Evolutionary conservation across 2,797 vertebrate genomes (phyloP), one percentile per base, ranked within the genome.

Genomic region (Prionace glauca): DNA sequence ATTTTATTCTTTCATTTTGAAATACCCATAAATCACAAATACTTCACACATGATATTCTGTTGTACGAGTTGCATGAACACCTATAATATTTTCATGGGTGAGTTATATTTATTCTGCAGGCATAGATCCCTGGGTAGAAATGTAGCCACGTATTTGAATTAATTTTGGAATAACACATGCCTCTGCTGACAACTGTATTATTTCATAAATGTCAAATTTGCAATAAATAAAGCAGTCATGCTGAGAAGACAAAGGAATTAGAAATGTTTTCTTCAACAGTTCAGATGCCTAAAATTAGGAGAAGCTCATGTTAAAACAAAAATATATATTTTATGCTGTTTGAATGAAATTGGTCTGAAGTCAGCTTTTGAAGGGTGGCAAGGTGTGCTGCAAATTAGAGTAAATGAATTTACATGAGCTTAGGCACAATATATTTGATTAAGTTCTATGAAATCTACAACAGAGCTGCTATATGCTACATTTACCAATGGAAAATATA

Each of bases 21-120:
- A 87, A 87, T 1, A 87, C 84, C 84, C 18, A 87, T 87, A 87
- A 87, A 87, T 87, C 84, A 41, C 84, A 50, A 87, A 24, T 87
- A 20, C 84, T 87, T 41, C 22, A 87, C 8, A 87, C 41, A 50
- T 87, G 84, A 50, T 41, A 20, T 87, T 56, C 84, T 50, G 36
- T 87, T 87, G 45, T 22, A 45, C 22, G 22, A 87, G 36, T 50
- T 12, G 45, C 45, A 87, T 65, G 84, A 87, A 87, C 41, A 87
- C n/a, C 84, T 24, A 8, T 41, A 87, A 87, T 87, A 22, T 87
- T 86, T 36, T 87, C 84, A 87, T 45, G 10, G 11, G 84, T 24
- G 45, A 86, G 81, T 74, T 74, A 50, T 87, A 41, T 50, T 87
- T 87, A 45, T 87, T 45, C 41, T 87, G 84, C 9, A 87, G 84